A percentile compares a stretch with the other conserved stretches of the same genome.
Evolutionary conservation across 2,888 invertebrate genomes (phyloP).

Genomic region (Phrixothrix hirtus): DNA sequence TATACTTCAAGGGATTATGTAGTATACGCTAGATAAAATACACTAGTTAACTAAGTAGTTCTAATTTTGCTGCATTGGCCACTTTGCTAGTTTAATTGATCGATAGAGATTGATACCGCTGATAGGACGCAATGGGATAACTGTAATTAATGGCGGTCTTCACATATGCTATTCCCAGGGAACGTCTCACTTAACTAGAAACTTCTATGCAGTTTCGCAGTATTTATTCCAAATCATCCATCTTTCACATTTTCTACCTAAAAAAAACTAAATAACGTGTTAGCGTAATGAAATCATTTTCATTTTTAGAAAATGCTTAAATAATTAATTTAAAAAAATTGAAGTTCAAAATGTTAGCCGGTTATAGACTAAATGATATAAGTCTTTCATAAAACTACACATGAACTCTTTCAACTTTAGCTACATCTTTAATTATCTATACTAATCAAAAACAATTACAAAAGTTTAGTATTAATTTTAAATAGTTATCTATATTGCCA

Average conservation of each 20-base stretch:
- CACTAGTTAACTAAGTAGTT: background rate
- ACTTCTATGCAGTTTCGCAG: background rate
- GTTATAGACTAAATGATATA: background rate
- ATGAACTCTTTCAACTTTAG: too few relatives aligned
- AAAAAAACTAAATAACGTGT: too few relatives aligned
- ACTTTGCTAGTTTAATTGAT: constrained; percentile 31
- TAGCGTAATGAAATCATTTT: too few relatives aligned
- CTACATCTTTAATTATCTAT: too few relatives aligned
- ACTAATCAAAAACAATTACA: too few relatives aligned
- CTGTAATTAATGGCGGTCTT: constrained; percentile 34
- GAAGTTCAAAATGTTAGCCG: background rate
- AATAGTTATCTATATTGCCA: too few relatives aligned
- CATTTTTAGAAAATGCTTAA: background rate
- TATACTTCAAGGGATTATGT: too few relatives aligned
- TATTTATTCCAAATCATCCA: too few relatives aligned
- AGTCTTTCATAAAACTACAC: too few relatives aligned
- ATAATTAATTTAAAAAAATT: background rate
- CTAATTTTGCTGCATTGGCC: background rate
- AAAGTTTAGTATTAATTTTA: too few relatives aligned
- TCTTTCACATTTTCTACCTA: too few relatives aligned
- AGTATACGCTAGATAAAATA: too few relatives aligned
- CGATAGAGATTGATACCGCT: constrained; percentile 35
- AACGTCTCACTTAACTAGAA: background rate
- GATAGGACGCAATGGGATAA: constrained; percentile 33
- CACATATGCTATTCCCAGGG: background rate